Conservation (phyloP, 2,113 vertebrate species). For the Phalacrocorax carbo region DNA sequence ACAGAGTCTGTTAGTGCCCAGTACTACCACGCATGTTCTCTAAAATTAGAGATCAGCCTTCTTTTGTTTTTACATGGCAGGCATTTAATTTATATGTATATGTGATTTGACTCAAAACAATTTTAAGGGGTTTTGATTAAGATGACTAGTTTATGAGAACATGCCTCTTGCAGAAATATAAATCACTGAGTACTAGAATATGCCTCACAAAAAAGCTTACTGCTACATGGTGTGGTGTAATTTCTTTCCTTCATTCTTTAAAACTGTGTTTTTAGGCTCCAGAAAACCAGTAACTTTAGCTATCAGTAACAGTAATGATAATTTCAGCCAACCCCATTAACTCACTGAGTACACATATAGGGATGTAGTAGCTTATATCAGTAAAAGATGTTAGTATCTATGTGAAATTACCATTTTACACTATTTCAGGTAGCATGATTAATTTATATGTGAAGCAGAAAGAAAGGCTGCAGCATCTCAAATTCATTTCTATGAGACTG, state of each 20-base stretch:
- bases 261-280: neutral
- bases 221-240: neutral
- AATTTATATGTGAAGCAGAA: neutral
- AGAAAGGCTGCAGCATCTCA: neutral
- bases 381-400: neutral
- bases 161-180: neutral
- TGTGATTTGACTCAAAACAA: neutral
- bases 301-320: neutral
- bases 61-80: neutral
- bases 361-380: neutral
- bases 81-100: neutral
- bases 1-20: neutral
- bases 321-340: neutral
- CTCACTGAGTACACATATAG: neutral
- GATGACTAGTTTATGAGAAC: neutral
- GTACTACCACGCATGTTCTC: neutral
- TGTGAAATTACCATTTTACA: neutral
- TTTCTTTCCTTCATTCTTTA: neutral
- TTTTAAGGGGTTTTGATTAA: neutral
- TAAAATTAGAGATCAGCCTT: neutral
- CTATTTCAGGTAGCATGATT: neutral
- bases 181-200: neutral
- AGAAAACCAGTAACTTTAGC: neutral
- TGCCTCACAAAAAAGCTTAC: neutral
- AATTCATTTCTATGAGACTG: fast-evolving